These are phyloP conservation scores for Hippocampus zosterae DNA, from an alignment of 2,113 vertebrate genomes.

Conservation along the genomic window DNA sequence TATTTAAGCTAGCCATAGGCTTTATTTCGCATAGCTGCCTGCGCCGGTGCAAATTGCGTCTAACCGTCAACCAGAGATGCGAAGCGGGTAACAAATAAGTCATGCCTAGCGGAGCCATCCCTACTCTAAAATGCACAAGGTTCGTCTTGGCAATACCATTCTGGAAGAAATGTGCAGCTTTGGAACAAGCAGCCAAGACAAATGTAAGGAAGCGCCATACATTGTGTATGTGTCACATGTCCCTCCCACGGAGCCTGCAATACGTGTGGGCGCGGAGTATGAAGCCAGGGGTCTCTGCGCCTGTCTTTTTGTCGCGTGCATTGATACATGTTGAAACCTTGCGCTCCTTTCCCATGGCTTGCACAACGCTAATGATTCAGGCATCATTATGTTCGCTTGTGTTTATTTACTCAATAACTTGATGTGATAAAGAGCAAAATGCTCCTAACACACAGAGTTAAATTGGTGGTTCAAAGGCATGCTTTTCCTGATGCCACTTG, in stretches of 20 bases:
- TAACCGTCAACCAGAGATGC: not conserved
- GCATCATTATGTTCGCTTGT: slow-evolving; percentile 8
- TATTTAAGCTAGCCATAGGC: not conserved
- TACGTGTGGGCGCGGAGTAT: slow-evolving; percentile 54
- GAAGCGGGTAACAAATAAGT: not conserved
- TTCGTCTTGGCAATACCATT: slow-evolving; percentile 6
- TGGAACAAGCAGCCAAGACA: slow-evolving; percentile 37
- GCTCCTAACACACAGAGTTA: not conserved
- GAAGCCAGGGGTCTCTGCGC: slow-evolving; percentile 52
- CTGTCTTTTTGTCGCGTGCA: slow-evolving; percentile 47
- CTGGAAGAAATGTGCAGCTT: slow-evolving; percentile 34
- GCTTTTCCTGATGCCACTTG: slow-evolving; percentile 12
- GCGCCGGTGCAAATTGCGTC: not conserved
- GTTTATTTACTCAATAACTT: not conserved
- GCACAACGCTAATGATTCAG: not conserved
- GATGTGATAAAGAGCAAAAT: not conserved
- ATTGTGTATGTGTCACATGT: slow-evolving; percentile 50
- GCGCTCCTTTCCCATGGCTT: not conserved
- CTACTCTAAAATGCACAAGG: not conserved
- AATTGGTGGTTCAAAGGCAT: slow-evolving; percentile 26
- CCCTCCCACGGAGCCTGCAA: slow-evolving; percentile 46
- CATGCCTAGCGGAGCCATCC: not conserved
- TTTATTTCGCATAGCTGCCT: not conserved
- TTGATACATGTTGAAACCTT: slow-evolving; percentile 17
- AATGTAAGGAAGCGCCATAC: slow-evolving; percentile 34